Evolutionary conservation across 2,797 vertebrate genomes (phyloP).

Genomic region (Gastrophryne carolinensis): DNA sequence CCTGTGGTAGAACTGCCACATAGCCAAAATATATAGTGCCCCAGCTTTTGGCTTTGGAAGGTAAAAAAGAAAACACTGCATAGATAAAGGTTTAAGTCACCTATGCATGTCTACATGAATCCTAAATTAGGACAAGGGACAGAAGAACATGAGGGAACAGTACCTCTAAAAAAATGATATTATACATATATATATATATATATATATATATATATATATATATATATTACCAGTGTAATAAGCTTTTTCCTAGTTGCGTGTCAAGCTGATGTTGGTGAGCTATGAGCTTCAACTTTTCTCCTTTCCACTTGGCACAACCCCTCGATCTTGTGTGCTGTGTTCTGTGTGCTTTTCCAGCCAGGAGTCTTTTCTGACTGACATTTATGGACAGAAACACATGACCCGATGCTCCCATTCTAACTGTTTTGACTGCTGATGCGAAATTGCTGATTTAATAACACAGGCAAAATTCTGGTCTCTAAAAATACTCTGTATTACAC

Average conservation of each 20-base stretch:
- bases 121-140: too few relatives aligned
- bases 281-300: conserved; percentile 11
- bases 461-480: neutral
- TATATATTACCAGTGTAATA: neutral
- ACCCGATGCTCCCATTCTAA: conserved; percentile 20
- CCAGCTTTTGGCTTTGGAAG: too few relatives aligned
- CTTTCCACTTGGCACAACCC: conserved; percentile 12
- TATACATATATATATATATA: too few relatives aligned
- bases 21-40: too few relatives aligned
- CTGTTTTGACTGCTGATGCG: conserved; percentile 15
- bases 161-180: neutral
- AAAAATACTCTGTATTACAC: neutral
- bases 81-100: too few relatives aligned
- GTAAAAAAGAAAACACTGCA: too few relatives aligned
- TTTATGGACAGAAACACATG: conserved; percentile 34
- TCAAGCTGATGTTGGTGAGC: neutral
- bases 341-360: conserved; percentile 22
- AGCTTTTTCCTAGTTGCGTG: neutral
- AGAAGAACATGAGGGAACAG: too few relatives aligned
- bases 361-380: conserved; percentile 24
- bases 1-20: too few relatives aligned
- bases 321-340: conserved; percentile 19
- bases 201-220: neutral
- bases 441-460: conserved; percentile 29
- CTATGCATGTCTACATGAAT: too few relatives aligned